Conservation (phyloP, 2,888 invertebrate genomes). For the Plusia festucae region DNA sequence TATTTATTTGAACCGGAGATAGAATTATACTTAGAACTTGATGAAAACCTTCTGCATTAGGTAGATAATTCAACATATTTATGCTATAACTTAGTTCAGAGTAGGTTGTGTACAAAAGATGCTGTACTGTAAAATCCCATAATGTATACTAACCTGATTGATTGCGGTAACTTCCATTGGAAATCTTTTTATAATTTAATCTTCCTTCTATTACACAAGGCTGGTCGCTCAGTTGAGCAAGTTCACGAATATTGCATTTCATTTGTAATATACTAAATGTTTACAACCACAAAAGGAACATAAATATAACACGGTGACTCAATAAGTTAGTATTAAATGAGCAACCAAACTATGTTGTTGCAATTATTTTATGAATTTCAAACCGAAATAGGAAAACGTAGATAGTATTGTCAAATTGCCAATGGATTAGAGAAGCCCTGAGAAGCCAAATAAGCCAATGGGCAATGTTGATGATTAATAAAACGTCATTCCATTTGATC, state of each 20-base stretch:
- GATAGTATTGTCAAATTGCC: slow-evolving; percentile 13
- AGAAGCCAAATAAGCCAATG: too few relatives aligned
- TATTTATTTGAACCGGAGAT: too few relatives aligned
- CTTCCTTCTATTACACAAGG: slow-evolving; percentile 92
- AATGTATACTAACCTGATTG: slow-evolving; percentile 76
- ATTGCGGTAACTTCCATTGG: slow-evolving; percentile 88
- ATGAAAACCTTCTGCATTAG: too few relatives aligned
- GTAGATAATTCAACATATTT: too few relatives aligned
- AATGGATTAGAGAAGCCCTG: not conserved
- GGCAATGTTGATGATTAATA: too few relatives aligned
- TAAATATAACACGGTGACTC: slow-evolving; percentile 13
- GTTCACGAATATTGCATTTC: slow-evolving; percentile 93
- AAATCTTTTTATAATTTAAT: slow-evolving; percentile 91
- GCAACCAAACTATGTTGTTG: slow-evolving; percentile 2
- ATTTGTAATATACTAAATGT: slow-evolving; percentile 79
- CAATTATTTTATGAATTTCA: slow-evolving; percentile 7
- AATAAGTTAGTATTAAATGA: not conserved
- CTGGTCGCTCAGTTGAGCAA: slow-evolving; percentile 90
- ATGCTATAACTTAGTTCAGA: too few relatives aligned
- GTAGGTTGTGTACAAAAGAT: too few relatives aligned
- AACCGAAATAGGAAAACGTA: slow-evolving; percentile 15
- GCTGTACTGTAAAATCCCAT: not conserved
- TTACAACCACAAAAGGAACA: slow-evolving; percentile 15
- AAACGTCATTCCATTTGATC: too few relatives aligned
- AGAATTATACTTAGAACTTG: too few relatives aligned